Evolutionary conservation across 2,113 vertebrate genomes (phyloP).

Genomic region (Hoplias malabaricus): DNA sequence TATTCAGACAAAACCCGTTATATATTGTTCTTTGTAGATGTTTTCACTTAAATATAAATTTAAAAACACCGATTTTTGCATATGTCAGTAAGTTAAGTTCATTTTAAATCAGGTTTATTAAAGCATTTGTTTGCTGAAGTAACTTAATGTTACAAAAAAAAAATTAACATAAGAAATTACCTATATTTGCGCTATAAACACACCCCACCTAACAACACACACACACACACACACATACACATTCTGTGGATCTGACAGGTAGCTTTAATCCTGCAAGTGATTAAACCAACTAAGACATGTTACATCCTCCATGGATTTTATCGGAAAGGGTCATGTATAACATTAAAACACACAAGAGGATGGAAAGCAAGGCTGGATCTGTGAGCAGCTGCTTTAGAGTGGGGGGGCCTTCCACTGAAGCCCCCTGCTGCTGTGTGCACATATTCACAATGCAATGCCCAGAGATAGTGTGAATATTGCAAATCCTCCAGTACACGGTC

Average conservation of each 20-base stretch:
- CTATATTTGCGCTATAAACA: not conserved
- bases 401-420: slow-evolving; percentile 55
- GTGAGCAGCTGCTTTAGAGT: slow-evolving; percentile 75
- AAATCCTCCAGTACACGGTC: slow-evolving; percentile 31
- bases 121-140: not conserved
- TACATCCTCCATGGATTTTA: slow-evolving; percentile 34
- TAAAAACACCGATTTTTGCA: no score
- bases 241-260: slow-evolving; percentile 11
- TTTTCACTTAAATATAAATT: no score
- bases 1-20: no score
- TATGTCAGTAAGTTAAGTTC: no score
- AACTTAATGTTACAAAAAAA: no score
- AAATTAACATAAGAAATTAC: not conserved
- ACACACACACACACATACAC: no score
- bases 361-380: slow-evolving; percentile 75
- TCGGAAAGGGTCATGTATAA: slow-evolving; percentile 29
- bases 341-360: slow-evolving; percentile 57
- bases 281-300: slow-evolving; percentile 32
- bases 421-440: slow-evolving; percentile 65
- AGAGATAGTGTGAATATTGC: slow-evolving; percentile 33
- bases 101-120: no score
- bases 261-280: slow-evolving; percentile 21
- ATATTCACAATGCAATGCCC: slow-evolving; percentile 67
- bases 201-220: no score
- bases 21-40: no score